phyloP scores from a whole-genome alignment of 2,888 invertebrate species.

The Melieria omissa region DNA sequence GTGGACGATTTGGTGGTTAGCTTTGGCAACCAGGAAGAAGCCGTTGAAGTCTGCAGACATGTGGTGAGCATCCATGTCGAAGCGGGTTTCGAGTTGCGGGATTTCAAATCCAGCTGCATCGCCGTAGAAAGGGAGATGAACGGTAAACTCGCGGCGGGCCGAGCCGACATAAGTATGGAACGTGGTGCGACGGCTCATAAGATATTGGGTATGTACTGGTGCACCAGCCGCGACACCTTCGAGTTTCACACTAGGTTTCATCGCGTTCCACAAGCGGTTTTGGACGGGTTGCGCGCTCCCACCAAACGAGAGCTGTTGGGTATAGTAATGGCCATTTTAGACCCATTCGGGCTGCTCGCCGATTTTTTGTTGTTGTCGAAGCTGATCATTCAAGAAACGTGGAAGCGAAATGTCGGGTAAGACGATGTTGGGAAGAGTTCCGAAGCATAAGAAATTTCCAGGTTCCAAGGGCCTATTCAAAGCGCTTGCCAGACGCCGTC shows the following conservation, averaged over 20 bases:
- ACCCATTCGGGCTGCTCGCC: constrained; percentile 9
- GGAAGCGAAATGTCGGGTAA: constrained; percentile 35
- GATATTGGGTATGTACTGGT: neutral
- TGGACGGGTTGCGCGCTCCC: neutral
- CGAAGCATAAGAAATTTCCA: no score
- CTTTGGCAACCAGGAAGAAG: constrained; percentile 9
- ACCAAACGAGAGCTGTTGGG: neutral
- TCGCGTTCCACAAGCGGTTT: neutral
- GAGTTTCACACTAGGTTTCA: constrained; percentile 3
- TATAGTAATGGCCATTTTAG: constrained; percentile 7
- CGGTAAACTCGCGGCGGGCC: no score
- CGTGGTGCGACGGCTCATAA: neutral
- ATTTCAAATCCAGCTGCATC: no score
- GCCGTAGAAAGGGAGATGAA: no score
- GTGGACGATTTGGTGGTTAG: constrained; percentile 38
- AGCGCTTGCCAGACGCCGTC: no score
- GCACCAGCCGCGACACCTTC: neutral
- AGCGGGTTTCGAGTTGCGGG: constrained; percentile 27
- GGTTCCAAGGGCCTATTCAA: no score
- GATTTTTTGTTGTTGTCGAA: constrained; percentile 9
- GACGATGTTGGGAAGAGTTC: no score
- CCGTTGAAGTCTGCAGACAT: neutral
- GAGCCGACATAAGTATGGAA: neutral
- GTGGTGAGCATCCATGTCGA: constrained; percentile 13
- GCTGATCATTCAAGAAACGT: constrained; percentile 36